Percentiles rank a stretch among this genome's conserved stretches.
Evolutionary conservation across 37 sponge, comb jelly and placozoan species (phyloP).

Genomic region (Bolinopsis microptera): DNA sequence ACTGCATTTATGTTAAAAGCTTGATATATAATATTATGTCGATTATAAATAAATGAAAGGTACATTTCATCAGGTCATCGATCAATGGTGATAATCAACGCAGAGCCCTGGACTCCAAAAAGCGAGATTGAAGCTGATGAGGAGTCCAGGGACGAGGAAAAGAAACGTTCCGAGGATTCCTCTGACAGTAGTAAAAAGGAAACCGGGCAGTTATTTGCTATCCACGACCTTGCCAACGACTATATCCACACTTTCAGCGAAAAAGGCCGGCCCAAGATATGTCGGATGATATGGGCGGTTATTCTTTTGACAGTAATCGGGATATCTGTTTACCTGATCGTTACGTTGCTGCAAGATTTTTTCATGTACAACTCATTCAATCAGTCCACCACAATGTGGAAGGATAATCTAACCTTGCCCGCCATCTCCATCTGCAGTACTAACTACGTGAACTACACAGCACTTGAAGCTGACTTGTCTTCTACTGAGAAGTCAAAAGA

Average conservation of each 20-base stretch:
- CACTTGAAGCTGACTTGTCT: background rate
- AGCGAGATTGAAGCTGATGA: background rate
- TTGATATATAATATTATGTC: no score
- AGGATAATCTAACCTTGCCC: constrained; percentile 22
- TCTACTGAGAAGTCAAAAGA: background rate
- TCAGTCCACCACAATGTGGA: constrained; percentile 24
- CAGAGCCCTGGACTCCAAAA: background rate
- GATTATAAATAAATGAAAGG: no score
- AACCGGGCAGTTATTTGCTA: background rate
- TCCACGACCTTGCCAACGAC: constrained; percentile 29
- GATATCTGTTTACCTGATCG: constrained; percentile 14
- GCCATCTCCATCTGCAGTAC: constrained; percentile 46
- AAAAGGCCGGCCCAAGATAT: background rate
- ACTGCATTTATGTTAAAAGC: background rate
- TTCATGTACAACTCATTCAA: constrained; percentile 46
- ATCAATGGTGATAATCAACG: constrained; percentile 15
- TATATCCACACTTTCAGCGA: background rate
- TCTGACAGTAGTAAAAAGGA: background rate
- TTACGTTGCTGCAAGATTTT: background rate
- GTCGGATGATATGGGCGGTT: background rate
- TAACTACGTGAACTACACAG: constrained; percentile 46
- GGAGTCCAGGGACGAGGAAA: background rate
- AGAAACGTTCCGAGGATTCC: background rate
- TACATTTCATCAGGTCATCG: background rate
- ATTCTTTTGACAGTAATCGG: background rate